Base-by-base conservation (phyloP, 2,797 vertebrate genomes). In the Nyctibius grandis region DNA sequence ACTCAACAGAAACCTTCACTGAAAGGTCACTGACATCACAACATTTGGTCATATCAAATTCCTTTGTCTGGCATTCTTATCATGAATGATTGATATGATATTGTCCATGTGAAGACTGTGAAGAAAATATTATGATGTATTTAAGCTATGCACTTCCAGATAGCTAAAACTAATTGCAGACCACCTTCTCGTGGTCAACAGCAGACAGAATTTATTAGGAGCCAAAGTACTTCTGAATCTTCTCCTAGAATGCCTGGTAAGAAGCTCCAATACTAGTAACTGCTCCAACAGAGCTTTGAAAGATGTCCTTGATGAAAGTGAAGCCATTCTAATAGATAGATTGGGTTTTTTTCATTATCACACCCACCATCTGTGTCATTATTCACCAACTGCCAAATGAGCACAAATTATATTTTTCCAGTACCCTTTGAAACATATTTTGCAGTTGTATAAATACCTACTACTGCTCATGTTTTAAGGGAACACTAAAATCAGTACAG, bases 1-100 rank as follows among this genome's bases (percentile, higher is more conserved):
- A 40, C 48, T 56, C 9, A 72, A 28, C 28, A 68, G 48, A 78
- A 75, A 64, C 17, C 3, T 82, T 60, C 40, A 68, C n/a, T 78
- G 42, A 68, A 81, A 67, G 12, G 70, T 50, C 34, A 61, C 12
- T 61, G 29, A 6, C 33, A 70, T 67, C 12, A 48, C 15, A 60
- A 36, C 1, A 29, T 48, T 56, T 88, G 12, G 5, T 56, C 0
- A 1, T 20, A 82, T 10, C 28, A 64, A 17, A 54, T 83, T 68
- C 28, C 11, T 78, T 85, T 67, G 6, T 63, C n/a, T 29, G 60
- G 1, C 14, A 33, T 38, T 0, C 0, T 38, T 36, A 31, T n/a
- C 21, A 25, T 69, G 38, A 53, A 47, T 64, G 40, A 51, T 17
- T 68, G 23, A 64, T 51, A 47, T 0, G 0, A 11, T 47, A 40